phyloP scores from a whole-genome alignment of 2,113 vertebrate species.

The Amphiprion percula region DNA sequence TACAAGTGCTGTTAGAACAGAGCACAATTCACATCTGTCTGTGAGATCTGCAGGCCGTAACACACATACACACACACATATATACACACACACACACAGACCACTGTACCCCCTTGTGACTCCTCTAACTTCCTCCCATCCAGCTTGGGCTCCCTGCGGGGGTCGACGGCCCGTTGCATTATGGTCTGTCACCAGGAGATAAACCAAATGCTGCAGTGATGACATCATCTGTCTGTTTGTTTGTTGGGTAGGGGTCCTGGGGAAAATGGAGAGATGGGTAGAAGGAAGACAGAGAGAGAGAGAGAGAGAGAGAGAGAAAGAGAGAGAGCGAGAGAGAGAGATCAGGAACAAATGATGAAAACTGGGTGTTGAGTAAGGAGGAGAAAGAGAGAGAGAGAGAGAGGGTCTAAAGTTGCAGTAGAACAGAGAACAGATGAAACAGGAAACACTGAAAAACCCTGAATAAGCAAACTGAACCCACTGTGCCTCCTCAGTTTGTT shows the following conservation, averaged over 20 bases:
- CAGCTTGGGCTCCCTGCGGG: conserved; percentile 44
- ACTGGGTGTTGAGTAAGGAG: conserved; percentile 16
- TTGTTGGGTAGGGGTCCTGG: conserved; percentile 20
- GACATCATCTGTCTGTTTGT: conserved; percentile 75
- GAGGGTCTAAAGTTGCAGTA: neutral
- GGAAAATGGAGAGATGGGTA: conserved; percentile 4
- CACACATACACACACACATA: conserved; percentile 21
- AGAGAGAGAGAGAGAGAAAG: neutral
- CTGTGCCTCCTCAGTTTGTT: conserved; percentile 41
- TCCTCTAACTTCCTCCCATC: conserved; percentile 58
- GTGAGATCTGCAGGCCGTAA: conserved; percentile 41
- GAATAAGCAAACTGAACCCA: conserved; percentile 31
- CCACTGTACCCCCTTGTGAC: conserved; percentile 28
- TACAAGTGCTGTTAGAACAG: conserved; percentile 8
- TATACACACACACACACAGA: conserved; percentile 17
- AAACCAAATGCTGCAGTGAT: conserved; percentile 70
- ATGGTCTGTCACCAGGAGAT: conserved; percentile 68
- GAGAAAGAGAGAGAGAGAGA: neutral
- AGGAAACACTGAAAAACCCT: conserved; percentile 37
- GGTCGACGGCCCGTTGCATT: conserved; percentile 49
- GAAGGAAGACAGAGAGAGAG: conserved; percentile 2
- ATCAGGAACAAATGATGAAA: conserved; percentile 20
- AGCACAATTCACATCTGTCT: conserved; percentile 40
- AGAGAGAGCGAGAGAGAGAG: neutral
- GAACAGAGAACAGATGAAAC: conserved; percentile 9